Evolutionary conservation across 2,888 invertebrate genomes (phyloP).

Genomic region (Apodemia duryi): DNA sequence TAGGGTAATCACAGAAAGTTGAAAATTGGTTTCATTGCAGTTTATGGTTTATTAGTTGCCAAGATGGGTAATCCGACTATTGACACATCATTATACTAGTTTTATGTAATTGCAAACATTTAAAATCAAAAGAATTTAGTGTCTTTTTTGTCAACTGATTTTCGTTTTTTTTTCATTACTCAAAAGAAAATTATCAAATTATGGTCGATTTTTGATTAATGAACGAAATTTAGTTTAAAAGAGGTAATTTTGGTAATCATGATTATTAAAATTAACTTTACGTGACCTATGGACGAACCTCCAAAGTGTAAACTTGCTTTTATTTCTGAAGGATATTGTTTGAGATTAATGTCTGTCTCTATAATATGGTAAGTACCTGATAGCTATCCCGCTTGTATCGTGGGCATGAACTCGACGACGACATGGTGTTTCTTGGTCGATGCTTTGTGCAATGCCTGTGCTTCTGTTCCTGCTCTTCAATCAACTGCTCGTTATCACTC

Average conservation of each 20-base stretch:
- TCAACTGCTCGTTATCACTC: conserved; percentile 69
- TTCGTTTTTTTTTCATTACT: too few species aligned
- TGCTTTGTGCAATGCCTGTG: conserved; percentile 60
- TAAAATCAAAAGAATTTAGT: too few species aligned
- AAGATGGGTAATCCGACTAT: too few species aligned
- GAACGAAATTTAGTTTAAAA: not conserved
- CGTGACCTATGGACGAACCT: conserved; percentile 4
- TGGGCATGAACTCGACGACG: conserved; percentile 70
- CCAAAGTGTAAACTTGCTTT: conserved; percentile 30
- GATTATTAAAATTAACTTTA: not conserved
- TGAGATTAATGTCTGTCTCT: conserved; percentile 25
- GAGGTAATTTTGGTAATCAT: not conserved
- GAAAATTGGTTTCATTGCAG: too few species aligned
- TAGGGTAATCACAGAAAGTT: too few species aligned
- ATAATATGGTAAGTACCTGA: conserved; percentile 51
- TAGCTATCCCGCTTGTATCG: conserved; percentile 76
- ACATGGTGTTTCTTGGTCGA: conserved; percentile 59
- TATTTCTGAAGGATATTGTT: conserved; percentile 16
- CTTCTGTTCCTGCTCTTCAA: conserved; percentile 60
- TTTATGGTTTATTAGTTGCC: too few species aligned
- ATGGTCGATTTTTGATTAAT: too few species aligned
- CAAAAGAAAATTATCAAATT: too few species aligned
- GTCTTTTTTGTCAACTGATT: too few species aligned
- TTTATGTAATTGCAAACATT: too few species aligned
- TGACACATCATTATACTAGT: too few species aligned